Base-by-base conservation (phyloP, 2,888 invertebrate species). In the Nineta flava region DNA sequence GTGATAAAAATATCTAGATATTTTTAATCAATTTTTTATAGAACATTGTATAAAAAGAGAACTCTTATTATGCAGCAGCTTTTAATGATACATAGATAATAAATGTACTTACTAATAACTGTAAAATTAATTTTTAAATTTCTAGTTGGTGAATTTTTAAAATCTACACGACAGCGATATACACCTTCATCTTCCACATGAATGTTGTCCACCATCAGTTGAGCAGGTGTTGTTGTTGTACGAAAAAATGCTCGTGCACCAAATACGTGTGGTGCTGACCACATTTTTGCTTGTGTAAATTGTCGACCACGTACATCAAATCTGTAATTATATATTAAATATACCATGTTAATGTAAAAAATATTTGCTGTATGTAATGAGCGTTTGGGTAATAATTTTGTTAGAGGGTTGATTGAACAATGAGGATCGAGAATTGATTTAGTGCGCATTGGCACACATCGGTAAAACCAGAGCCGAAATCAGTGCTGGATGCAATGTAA, bases 71-170 rank as follows among this genome's bases (percentile, higher is more conserved):
- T n/a, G n/a, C n/a, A n/a, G n/a, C n/a, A 26, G 7, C 26, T 26
- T 6, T 26, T 26, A 26, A 26, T 26, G 26, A 26, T 26, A 19
- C 26, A 6, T 26, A 26, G 7, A 26, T 26, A 26, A 26, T 26
- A 26, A 26, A 26, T 26, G 26, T 58, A 72, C 80, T 76, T 68
- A 81, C 81, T 77, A 55, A 83, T 81, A 54, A 83, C 79, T 55
- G 82, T 81, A 57, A 83, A 75, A 66, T 81, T 83, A 63, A 83
- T 81, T 66, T 81, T 79, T 55, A 79, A 72, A 64, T 83, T 83
- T 59, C 80, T 71, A 46, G 82, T 83, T 43, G 81, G 82, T 9
- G 82, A 81, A 62, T 82, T 80, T 51, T 77, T 75, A 64, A 83
- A 83, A 63, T 83, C 83, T 51, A 83, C 83, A 51, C 83, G 71